Base-by-base conservation (phyloP, 2,888 invertebrate species). In the Sphaerophoria rueppellii region DNA sequence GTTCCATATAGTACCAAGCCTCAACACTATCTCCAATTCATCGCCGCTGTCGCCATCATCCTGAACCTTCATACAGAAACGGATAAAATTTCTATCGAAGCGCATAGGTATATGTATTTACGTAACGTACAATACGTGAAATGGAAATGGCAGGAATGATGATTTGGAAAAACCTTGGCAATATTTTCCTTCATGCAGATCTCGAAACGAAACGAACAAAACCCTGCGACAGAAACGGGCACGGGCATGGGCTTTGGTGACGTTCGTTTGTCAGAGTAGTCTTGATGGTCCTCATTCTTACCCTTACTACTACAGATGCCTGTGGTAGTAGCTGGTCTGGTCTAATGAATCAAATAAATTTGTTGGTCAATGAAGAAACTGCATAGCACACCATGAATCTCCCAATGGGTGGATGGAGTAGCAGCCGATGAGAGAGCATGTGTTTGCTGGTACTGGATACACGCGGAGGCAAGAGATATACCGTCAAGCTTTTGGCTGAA, bases 301-400 rank as follows among this genome's bases (percentile, higher is more conserved):
- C 34, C 34, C 35, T 55, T 46, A 35, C 34, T 55, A 5, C 54
- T 55, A 16, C 57, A 9, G 55, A n/a, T n/a, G n/a, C n/a, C 24
- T 48, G 71, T 75, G 52, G 74, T 72, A 65, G 76, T 77, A 79
- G 76, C 87, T 80, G 82, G 87, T n/a, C n/a, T n/a, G n/a, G n/a
- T 87, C 87, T 91, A 91, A 91, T 91, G 91, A 91, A 91, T 91
- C 91, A 91, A 90, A 91, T 91, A 91, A 91, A 91, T 90, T 91
- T 90, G 90, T 90, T 91, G 91, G 91, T 91, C 91, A 91, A 91
- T 91, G 91, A 91, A 91, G 91, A 91, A 91, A 90, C 90, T 91
- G 91, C 90, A 90, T 90, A 91, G 90, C 88, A 87, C 87, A 89
- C 88, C 85, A 81, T 85, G 85, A 85, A 85, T 85, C 85, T 85